A percentile compares a stretch with the other conserved stretches of the same genome.
These are phyloP conservation scores for Eupsilia transversa DNA, from an alignment of 2,888 invertebrate species.

Conservation along the genomic window DNA sequence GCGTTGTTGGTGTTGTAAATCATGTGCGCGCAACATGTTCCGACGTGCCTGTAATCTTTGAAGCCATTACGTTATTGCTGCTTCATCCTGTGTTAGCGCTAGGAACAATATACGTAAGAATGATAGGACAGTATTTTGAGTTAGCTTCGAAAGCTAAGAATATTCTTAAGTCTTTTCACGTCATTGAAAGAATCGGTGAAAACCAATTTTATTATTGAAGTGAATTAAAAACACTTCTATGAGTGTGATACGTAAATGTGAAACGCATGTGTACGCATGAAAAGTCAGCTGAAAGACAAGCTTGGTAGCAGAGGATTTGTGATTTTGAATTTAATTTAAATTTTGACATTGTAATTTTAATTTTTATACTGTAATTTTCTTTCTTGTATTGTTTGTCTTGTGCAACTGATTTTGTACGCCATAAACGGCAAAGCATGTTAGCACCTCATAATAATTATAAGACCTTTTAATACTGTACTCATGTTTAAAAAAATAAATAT, in stretches of 20 bases:
- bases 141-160: background rate
- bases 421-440: too few relatives aligned
- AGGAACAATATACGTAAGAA: slow-evolving; percentile 12
- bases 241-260: too few relatives aligned
- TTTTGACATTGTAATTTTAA: too few relatives aligned
- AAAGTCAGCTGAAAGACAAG: too few relatives aligned
- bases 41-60: slow-evolving; percentile 47
- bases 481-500: too few relatives aligned
- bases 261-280: too few relatives aligned
- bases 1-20: slow-evolving; percentile 29
- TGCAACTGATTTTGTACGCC: too few relatives aligned
- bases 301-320: background rate
- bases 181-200: background rate
- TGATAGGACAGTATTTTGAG: slow-evolving; percentile 2
- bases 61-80: slow-evolving; percentile 52
- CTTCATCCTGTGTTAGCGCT: slow-evolving; percentile 8
- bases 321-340: too few relatives aligned
- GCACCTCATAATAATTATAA: too few relatives aligned
- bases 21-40: slow-evolving; percentile 42
- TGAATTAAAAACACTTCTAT: background rate
- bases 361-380: too few relatives aligned
- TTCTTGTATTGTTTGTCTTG: too few relatives aligned
- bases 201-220: background rate
- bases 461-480: too few relatives aligned
- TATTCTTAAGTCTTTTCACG: background rate